Evolutionary conservation across 2,888 invertebrate genomes (phyloP).

Genomic region (Campoletis raptor): DNA sequence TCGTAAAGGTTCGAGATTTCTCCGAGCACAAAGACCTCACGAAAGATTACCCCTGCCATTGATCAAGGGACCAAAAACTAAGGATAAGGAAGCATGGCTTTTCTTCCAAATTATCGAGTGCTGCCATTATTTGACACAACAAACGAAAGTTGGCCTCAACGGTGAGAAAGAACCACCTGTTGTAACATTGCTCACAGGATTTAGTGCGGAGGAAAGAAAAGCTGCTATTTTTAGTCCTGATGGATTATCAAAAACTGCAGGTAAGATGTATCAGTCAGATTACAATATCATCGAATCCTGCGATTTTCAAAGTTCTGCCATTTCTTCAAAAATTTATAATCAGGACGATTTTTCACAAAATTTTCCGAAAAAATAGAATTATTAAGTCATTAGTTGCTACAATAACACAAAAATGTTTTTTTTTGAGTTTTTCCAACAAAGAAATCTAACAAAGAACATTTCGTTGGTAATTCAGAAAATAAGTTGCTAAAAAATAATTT

Average conservation of each 20-base stretch:
- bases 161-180: slow-evolving; percentile 86
- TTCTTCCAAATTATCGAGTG: slow-evolving; percentile 94
- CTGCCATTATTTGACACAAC: slow-evolving; percentile 90
- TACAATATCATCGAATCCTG: not conserved
- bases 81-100: slow-evolving; percentile 90
- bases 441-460: too few relatives aligned
- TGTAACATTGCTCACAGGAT: slow-evolving; percentile 92
- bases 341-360: not conserved
- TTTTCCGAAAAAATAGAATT: not conserved
- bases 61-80: slow-evolving; percentile 91
- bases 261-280: slow-evolving; percentile 76
- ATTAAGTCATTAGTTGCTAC: too few relatives aligned
- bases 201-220: slow-evolving; percentile 86
- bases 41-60: slow-evolving; percentile 91
- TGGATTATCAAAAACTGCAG: slow-evolving; percentile 91
- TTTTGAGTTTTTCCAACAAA: too few relatives aligned
- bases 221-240: slow-evolving; percentile 89
- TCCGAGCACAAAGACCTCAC: slow-evolving; percentile 94
- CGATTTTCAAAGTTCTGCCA: not conserved
- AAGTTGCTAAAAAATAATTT: too few relatives aligned
- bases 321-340: not conserved
- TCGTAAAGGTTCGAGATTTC: slow-evolving; percentile 93
- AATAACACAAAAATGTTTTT: too few relatives aligned
- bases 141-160: slow-evolving; percentile 82
- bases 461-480: too few relatives aligned